Evolutionary conservation across 2,113 vertebrate species (phyloP).

Genomic region (Erpornis zantholeuca): DNA sequence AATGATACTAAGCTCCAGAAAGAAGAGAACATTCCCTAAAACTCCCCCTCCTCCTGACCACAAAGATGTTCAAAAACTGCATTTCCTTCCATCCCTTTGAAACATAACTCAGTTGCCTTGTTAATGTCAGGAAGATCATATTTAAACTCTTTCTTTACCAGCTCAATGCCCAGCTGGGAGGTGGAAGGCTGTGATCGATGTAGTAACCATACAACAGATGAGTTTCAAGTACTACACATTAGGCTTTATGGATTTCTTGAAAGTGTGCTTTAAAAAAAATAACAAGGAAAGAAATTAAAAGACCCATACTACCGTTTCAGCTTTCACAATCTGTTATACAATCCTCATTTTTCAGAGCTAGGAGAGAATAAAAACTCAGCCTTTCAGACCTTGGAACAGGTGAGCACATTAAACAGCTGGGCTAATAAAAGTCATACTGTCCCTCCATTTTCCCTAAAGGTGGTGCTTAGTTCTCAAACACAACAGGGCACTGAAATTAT

Average conservation of each 20-base stretch:
- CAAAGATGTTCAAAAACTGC: background rate
- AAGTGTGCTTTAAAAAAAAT: background rate
- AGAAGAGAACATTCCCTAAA: background rate
- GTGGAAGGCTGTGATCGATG: background rate
- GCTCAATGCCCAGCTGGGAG: background rate
- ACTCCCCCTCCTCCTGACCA: background rate
- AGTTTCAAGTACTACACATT: background rate
- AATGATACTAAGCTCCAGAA: background rate
- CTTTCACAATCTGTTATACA: background rate
- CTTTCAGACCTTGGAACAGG: background rate
- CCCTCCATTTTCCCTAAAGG: background rate
- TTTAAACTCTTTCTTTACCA: background rate
- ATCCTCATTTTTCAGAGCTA: background rate
- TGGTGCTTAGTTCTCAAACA: background rate
- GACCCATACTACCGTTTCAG: background rate
- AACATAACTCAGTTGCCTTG: background rate
- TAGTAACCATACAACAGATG: background rate
- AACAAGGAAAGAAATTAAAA: conserved; percentile 10
- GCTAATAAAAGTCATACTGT: background rate
- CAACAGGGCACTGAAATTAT: background rate
- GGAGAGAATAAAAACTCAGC: background rate
- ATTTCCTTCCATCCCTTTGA: background rate
- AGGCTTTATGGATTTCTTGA: conserved; percentile 14
- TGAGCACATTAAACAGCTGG: background rate
- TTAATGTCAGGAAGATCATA: background rate